These are phyloP conservation scores for Cosmopolites sordidus DNA, from an alignment of 2,888 invertebrate species.

Conservation along the genomic window DNA sequence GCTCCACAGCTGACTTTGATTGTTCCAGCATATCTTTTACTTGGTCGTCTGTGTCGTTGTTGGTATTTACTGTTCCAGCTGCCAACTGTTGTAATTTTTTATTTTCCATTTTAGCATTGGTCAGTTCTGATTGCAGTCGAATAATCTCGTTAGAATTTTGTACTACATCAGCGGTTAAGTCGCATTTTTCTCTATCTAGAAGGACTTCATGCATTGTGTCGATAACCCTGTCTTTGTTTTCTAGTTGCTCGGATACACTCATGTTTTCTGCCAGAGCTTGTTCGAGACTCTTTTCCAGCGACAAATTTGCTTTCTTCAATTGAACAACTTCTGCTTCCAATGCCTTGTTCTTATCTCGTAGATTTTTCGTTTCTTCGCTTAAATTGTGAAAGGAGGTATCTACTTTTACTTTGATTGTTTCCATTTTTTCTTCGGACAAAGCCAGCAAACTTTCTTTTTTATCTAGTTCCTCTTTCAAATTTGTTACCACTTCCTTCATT, in stretches of 20 bases:
- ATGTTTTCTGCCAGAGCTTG: slow-evolving; percentile 10
- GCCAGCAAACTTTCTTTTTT: slow-evolving; percentile 40
- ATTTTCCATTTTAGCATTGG: slow-evolving; percentile 17
- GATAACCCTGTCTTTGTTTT: slow-evolving; percentile 29
- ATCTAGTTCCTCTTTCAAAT: slow-evolving; percentile 42
- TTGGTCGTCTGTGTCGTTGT: slow-evolving; percentile 37
- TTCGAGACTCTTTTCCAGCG: slow-evolving; percentile 20
- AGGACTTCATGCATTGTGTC: slow-evolving; percentile 30
- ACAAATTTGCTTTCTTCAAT: slow-evolving; percentile 5
- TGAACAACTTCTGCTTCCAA: slow-evolving; percentile 7
- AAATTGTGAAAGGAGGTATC: slow-evolving; percentile 40
- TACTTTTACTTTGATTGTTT: slow-evolving; percentile 39
- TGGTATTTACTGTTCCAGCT: slow-evolving; percentile 14
- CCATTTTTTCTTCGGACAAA: slow-evolving; percentile 42
- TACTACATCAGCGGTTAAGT: not conserved
- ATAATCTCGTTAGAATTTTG: slow-evolving; percentile 26
- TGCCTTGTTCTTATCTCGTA: slow-evolving; percentile 14
- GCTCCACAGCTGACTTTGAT: slow-evolving; percentile 40
- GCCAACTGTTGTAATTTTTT: slow-evolving; percentile 24
- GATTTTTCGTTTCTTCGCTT: slow-evolving; percentile 34
- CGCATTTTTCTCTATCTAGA: slow-evolving; percentile 26
- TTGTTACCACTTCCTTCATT: slow-evolving; percentile 38
- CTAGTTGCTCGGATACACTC: slow-evolving; percentile 17
- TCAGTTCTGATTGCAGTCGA: slow-evolving; percentile 22
- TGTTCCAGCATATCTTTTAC: slow-evolving; percentile 39